phyloP scores from a whole-genome alignment of 2,888 invertebrate species.

The Lasioglossum malachurum region DNA sequence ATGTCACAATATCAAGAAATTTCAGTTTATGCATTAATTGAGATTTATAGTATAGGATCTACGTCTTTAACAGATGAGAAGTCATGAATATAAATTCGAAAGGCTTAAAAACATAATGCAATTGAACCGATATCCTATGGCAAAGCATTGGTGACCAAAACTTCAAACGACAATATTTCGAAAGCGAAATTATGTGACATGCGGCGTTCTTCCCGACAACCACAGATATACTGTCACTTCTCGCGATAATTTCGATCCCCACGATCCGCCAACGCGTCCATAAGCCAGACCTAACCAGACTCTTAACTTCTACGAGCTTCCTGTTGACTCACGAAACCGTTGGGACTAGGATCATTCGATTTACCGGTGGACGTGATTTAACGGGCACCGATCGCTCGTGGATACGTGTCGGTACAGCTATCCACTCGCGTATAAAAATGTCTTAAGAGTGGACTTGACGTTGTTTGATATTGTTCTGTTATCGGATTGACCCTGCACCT shows the following conservation, averaged over 20 bases:
- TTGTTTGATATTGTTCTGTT: conserved; percentile 9
- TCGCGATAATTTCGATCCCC: conserved; percentile 2
- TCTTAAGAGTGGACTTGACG: conserved; percentile 5
- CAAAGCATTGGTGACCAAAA: too few relatives aligned
- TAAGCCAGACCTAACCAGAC: not conserved
- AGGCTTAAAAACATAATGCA: too few relatives aligned
- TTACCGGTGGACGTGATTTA: conserved; percentile 13
- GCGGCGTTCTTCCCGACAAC: too few relatives aligned
- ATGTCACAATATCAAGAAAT: too few relatives aligned
- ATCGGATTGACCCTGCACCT: not conserved
- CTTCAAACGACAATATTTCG: too few relatives aligned
- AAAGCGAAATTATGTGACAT: too few relatives aligned
- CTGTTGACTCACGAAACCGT: conserved; percentile 6
- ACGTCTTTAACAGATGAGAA: too few relatives aligned
- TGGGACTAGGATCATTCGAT: conserved; percentile 20
- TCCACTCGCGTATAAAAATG: not conserved
- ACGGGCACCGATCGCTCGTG: not conserved
- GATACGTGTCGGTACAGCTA: not conserved
- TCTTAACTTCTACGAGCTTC: not conserved
- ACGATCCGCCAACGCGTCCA: not conserved
- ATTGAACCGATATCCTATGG: too few relatives aligned
- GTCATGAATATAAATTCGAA: too few relatives aligned
- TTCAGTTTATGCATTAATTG: too few relatives aligned
- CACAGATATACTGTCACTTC: conserved; percentile 31
- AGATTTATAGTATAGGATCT: too few relatives aligned